Evolutionary conservation across 1,140 invertebrate genomes (phyloP).

Genomic region (Scaptomyza pallida): DNA sequence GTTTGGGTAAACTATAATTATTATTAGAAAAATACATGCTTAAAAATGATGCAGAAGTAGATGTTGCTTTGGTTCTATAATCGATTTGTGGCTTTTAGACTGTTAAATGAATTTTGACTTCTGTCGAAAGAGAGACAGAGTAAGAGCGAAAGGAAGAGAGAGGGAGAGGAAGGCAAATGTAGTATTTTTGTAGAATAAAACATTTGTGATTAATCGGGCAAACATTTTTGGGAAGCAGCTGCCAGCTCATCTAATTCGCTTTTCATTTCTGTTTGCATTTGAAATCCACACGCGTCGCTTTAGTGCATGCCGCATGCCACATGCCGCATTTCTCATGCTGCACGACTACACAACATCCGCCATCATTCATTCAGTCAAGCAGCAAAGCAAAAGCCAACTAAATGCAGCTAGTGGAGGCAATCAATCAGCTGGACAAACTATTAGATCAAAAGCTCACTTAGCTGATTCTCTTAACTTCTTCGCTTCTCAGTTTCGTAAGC

Average conservation of each 20-base stretch:
- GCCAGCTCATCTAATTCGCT: constrained; percentile 55
- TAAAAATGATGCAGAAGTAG: no score
- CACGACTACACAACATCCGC: not conserved
- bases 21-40: no score
- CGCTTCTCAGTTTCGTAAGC: not conserved
- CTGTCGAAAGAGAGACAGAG: no score
- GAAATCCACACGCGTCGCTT: constrained; percentile 36
- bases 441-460: constrained; percentile 32
- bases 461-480: not conserved
- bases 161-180: no score
- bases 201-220: constrained; percentile 33
- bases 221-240: constrained; percentile 33
- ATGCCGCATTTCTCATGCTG: not conserved
- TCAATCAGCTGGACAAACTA: constrained; percentile 66
- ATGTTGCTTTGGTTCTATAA: no score
- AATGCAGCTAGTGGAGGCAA: constrained; percentile 29
- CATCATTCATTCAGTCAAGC: constrained; percentile 50
- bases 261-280: constrained; percentile 53
- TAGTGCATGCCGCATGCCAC: constrained; percentile 13
- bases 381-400: not conserved
- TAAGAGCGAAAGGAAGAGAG: no score
- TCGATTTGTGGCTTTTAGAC: no score
- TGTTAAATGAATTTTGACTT: no score
- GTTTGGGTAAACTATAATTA: no score
- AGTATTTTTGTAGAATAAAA: not conserved